Evolutionary conservation across 2,888 invertebrate genomes (phyloP), one percentile per base, ranked within the genome.

Genomic region (Operophtera brumata): DNA sequence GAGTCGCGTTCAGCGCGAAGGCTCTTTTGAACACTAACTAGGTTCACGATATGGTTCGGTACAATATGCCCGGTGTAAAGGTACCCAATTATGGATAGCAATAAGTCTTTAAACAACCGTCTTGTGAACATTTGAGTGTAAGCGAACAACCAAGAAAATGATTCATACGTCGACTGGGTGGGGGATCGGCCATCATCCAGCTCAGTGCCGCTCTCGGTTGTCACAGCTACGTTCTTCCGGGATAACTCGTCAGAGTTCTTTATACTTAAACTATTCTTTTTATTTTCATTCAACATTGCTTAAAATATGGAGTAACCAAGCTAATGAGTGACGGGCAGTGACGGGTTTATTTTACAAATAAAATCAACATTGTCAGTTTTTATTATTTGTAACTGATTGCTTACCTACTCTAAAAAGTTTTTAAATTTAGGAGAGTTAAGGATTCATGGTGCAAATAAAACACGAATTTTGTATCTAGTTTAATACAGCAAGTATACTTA

Each of bases 401-500:
- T 30, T 7, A 7, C 8, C 30, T 1, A n/a, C 11, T 9, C 14
- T 39, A 53, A 46, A 43, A 39, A 36, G 37, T 37, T 64, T 57
- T 44, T 28, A 9, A 37, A 6, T 12, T 30, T 26, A 6, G 26
- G 26, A 2, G 11, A 20, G 11, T 25, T 13, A 6, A 43, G 50
- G 42, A 46, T 45, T 26, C 13, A 39, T 49, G 49, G 59, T n/a
- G 57, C 48, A 65, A 79, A 69, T 77, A 61, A 78, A 80, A 78
- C 67, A 64, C 64, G 39, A 69, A 67, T 59, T n/a, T 39, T 62
- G 73, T 75, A 70, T 85, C 62, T 65, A 62, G 52, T 86, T 86
- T 88, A 88, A 84, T 88, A 86, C 84, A 86, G 70, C 81, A 82
- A 79, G 77, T 79, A 49, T 42, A 49, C n/a, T n/a, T n/a, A 46